These are phyloP conservation scores for Tetramorium simillimum DNA, from an alignment of 1,140 invertebrate genomes.

Conservation along the genomic window DNA sequence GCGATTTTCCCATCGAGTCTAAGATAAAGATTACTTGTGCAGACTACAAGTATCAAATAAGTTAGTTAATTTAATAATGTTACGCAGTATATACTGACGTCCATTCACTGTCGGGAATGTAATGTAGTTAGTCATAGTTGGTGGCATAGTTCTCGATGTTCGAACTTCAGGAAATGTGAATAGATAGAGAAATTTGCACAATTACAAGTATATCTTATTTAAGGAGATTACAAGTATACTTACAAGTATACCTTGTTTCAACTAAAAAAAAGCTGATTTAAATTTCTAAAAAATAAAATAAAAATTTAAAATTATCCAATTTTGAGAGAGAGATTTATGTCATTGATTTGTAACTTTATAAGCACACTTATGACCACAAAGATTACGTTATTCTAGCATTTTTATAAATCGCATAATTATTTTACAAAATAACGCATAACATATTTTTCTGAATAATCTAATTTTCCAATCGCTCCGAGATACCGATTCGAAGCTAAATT, in stretches of 20 bases:
- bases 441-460: not conserved
- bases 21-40: not conserved
- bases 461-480: not conserved
- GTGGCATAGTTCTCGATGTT: not conserved
- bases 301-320: not conserved
- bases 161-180: not conserved
- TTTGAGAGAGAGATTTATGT: not conserved
- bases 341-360: not conserved
- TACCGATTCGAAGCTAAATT: not conserved
- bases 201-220: not conserved
- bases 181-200: constrained; percentile 1
- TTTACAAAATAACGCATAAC: not conserved
- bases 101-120: not conserved
- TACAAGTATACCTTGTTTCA: not conserved
- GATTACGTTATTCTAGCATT: not conserved
- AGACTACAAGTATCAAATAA: not conserved
- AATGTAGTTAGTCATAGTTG: not conserved
- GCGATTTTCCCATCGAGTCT: not conserved
- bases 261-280: not conserved
- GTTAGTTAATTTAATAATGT: constrained; percentile 15
- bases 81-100: not conserved
- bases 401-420: not conserved
- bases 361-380: not conserved
- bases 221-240: too few relatives aligned
- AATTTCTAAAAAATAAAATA: not conserved